Base-by-base conservation (phyloP, 1,140 invertebrate species). In the Drosophila pachea region DNA sequence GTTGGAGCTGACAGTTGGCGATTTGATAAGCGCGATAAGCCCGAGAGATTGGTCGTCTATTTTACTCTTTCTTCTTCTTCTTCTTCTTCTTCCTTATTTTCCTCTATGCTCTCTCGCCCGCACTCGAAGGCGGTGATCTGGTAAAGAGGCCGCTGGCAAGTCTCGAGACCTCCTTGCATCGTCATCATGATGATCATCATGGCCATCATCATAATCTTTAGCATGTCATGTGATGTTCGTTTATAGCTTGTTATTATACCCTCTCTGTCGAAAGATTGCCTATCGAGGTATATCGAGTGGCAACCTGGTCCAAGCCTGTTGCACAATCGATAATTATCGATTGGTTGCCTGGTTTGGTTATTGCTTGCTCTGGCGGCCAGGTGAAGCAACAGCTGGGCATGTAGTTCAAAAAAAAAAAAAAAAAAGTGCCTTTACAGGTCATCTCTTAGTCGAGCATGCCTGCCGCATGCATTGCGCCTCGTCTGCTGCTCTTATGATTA, bases 21-120 rank as follows among this genome's bases (percentile, higher is more conserved):
- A 84, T 86, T 64, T 84, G 81, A 81, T 84, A 84, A 84, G 79
- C 70, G 73, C 79, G 81, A 84, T 84, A 84, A 84, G 76, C 79
- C 32, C 22, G 12, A 54, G 12, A 56, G 40, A 56, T 40, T 7
- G 12, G 45, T n/a, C 2, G n/a, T 61, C 40, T 67, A 58, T 47
- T 47, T 45, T 68, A 11, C 38, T 62, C 35, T 14, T 32, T 31
- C 33, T 16, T 50, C 52, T 38, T 50, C n/a, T 49, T 42, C 9
- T 42, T 12, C n/a, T 4, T 12, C 3, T 32, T 35, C 53, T 33
- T 49, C n/a, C n/a, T n/a, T n/a, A n/a, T n/a, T n/a, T n/a, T n/a
- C 7, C 60, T 9, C 12, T 50, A 14, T 14, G n/a, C 29, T n/a
- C 29, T n/a, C 48, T 50, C 48, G 31, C 48, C 48, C 48, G 29